Conservation (phyloP, 2,113 vertebrate species). For the Psittacula cyanocephala region DNA sequence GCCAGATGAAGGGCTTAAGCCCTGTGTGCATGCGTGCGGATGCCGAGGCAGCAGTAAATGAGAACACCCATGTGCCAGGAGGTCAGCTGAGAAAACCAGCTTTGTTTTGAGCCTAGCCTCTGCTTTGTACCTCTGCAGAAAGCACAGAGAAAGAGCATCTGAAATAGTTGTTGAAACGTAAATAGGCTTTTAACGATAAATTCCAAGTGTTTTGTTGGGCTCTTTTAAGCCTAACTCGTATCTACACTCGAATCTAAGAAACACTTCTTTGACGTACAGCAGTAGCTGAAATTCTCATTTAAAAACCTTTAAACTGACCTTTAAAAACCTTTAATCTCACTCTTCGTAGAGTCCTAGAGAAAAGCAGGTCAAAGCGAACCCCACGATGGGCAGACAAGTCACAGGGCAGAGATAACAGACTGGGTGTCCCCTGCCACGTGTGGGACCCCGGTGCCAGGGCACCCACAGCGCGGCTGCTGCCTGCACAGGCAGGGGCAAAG, state of each 20-base stretch:
- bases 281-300: not conserved
- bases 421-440: accelerated
- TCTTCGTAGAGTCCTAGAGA: accelerated
- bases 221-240: not conserved
- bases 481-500: not conserved
- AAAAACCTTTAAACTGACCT: not conserved
- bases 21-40: accelerated
- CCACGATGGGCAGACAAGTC: accelerated
- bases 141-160: not conserved
- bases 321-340: not conserved
- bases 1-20: not conserved
- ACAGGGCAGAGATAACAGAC: not conserved
- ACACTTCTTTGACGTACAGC: not conserved
- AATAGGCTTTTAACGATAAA: not conserved
- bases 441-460: not conserved
- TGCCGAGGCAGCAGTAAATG: not conserved
- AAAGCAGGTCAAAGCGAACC: accelerated
- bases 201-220: not conserved
- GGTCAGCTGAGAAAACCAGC: not conserved
- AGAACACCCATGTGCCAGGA: not conserved
- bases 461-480: not conserved
- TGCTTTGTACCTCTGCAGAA: not conserved
- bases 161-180: not conserved
- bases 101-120: not conserved
- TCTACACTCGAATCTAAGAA: not conserved